These are phyloP conservation scores for Plestiodon gilberti DNA, from an alignment of 2,113 vertebrate genomes.

Conservation along the genomic window DNA sequence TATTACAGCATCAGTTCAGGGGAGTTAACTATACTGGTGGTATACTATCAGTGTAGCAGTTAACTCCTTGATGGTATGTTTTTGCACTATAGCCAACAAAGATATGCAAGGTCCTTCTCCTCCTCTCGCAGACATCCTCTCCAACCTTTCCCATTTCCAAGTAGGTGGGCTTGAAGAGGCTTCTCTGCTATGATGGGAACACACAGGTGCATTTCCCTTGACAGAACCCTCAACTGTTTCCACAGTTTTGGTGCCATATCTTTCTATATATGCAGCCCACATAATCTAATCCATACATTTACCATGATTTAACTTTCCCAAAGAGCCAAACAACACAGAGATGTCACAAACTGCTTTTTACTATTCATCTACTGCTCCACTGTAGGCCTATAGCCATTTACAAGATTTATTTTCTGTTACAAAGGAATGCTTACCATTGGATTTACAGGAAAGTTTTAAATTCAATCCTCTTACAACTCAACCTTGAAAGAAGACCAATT, in stretches of 20 bases:
- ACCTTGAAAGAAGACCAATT: conserved; percentile 51
- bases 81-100: neutral
- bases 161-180: neutral
- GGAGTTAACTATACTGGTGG: neutral
- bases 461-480: conserved; percentile 27
- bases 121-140: neutral
- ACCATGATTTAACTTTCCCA: neutral
- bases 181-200: neutral
- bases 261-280: neutral
- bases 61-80: neutral
- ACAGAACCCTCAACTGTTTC: neutral
- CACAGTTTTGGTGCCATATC: neutral
- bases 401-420: conserved; percentile 21
- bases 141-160: neutral
- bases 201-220: neutral
- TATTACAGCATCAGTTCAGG: neutral
- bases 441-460: conserved; percentile 33
- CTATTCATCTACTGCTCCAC: neutral
- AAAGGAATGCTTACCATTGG: conserved; percentile 22
- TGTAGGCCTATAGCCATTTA: conserved; percentile 7
- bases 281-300: neutral
- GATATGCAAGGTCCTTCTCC: neutral
- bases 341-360: conserved; percentile 6
- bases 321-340: neutral
- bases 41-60: neutral